Evolutionary conservation across 2,888 invertebrate genomes (phyloP).

Genomic region (Adela reaumurella): DNA sequence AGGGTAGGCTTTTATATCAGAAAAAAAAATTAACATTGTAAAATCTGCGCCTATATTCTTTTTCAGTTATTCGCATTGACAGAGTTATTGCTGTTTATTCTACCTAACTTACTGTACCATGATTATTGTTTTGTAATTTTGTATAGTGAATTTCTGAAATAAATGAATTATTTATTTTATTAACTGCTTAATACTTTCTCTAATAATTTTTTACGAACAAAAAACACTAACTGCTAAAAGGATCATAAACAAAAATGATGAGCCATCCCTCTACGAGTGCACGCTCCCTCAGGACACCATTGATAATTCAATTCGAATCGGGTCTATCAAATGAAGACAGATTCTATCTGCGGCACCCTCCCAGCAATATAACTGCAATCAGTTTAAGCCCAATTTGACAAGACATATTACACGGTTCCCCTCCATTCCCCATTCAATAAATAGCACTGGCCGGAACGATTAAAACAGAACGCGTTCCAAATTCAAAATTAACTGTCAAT

Average conservation of each 20-base stretch:
- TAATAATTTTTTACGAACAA: conserved; percentile 6
- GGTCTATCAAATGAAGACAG: conserved; percentile 46
- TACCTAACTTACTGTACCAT: no score
- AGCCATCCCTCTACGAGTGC: conserved; percentile 42
- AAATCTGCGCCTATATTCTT: no score
- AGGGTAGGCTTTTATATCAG: no score
- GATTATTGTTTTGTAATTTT: no score
- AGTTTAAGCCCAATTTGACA: conserved; percentile 47
- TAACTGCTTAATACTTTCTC: conserved; percentile 16
- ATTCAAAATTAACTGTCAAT: no score
- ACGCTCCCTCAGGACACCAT: conserved; percentile 35
- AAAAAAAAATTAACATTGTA: no score
- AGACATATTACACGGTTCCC: conserved; percentile 24
- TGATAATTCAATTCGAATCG: conserved; percentile 44
- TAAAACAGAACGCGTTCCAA: neutral
- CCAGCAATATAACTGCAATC: conserved; percentile 47
- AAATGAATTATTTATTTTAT: no score
- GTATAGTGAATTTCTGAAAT: no score
- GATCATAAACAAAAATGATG: conserved; percentile 42
- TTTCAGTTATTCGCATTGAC: no score
- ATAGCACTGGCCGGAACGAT: neutral
- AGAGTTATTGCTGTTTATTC: no score
- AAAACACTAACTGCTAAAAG: conserved; percentile 29
- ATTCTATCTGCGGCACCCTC: conserved; percentile 46
- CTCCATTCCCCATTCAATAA: neutral